Conservation (phyloP, 1,140 invertebrate species). For the Drosophila auraria region DNA sequence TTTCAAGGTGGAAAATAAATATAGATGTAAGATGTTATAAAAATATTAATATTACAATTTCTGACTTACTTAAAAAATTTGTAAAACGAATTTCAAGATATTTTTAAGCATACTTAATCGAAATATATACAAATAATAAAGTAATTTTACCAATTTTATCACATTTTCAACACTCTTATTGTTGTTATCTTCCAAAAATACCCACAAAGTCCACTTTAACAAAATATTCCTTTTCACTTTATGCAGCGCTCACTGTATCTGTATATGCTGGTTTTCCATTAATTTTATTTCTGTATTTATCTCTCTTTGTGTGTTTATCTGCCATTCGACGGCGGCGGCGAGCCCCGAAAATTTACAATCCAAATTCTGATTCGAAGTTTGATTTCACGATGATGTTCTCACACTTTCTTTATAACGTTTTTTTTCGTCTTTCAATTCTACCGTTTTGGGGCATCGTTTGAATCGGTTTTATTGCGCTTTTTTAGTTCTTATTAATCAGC, state of each 20-base stretch:
- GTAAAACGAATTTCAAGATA: neutral
- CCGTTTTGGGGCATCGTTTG: constrained; percentile 1
- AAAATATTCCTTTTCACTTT: constrained; percentile 1
- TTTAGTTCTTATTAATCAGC: constrained; percentile 40
- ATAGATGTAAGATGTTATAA: rapidly evolving
- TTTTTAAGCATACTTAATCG: neutral
- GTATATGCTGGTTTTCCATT: constrained; percentile 75
- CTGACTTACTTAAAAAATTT: no score
- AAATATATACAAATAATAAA: neutral
- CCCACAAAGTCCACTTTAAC: neutral
- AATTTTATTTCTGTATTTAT: constrained; percentile 82
- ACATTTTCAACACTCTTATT: neutral
- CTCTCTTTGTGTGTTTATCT: constrained; percentile 78
- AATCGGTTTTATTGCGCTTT: constrained; percentile 25
- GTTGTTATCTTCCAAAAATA: neutral
- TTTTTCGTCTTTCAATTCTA: constrained; percentile 23
- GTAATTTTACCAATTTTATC: no score
- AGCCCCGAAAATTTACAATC: constrained; percentile 74
- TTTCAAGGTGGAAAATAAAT: neutral
- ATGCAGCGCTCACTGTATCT: constrained; percentile 13
- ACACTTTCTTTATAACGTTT: constrained; percentile 70
- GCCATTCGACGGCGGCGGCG: constrained; percentile 47
- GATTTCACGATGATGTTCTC: constrained; percentile 57
- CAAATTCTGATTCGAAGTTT: constrained; percentile 73
- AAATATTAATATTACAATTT: neutral